These are phyloP conservation scores for Drosophila chauvacae DNA, from an alignment of 1,140 invertebrate species.

Conservation along the genomic window DNA sequence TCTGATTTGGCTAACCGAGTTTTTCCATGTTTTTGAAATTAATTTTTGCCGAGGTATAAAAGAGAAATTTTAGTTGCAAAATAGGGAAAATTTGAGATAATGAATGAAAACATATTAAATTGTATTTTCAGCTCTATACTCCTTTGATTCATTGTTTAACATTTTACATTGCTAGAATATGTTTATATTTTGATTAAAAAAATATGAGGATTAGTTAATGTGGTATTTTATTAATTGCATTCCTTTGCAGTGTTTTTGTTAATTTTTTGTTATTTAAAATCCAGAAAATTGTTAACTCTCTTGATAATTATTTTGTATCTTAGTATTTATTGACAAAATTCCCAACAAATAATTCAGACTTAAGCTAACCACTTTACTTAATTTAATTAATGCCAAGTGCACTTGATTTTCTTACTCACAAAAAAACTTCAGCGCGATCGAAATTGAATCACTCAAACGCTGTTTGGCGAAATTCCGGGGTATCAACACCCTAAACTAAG, in stretches of 20 bases:
- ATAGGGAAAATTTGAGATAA: no score
- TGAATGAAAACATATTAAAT: not conserved
- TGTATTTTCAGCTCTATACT: not conserved
- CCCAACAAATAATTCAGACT: no score
- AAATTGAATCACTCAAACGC: constrained; percentile 26
- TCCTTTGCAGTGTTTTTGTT: not conserved
- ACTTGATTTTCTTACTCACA: not conserved
- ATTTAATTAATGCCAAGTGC: not conserved
- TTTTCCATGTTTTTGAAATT: constrained; percentile 2
- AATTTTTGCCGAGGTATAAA: not conserved
- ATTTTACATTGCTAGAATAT: not conserved
- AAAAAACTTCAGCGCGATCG: constrained; percentile 5
- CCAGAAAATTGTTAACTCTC: no score
- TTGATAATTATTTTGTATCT: not conserved
- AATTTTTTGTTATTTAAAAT: not conserved
- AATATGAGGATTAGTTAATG: not conserved
- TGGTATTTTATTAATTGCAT: not conserved
- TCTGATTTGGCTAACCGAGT: constrained; percentile 26
- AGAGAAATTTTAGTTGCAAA: not conserved
- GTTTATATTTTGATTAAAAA: not conserved
- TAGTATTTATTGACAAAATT: not conserved
- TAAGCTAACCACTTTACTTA: not conserved
- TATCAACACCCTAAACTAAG: constrained; percentile 23
- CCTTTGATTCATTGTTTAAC: not conserved
- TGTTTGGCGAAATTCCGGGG: constrained; percentile 4